Conservation (phyloP, 2,797 vertebrate genomes). For the Hydrolagus colliei region DNA sequence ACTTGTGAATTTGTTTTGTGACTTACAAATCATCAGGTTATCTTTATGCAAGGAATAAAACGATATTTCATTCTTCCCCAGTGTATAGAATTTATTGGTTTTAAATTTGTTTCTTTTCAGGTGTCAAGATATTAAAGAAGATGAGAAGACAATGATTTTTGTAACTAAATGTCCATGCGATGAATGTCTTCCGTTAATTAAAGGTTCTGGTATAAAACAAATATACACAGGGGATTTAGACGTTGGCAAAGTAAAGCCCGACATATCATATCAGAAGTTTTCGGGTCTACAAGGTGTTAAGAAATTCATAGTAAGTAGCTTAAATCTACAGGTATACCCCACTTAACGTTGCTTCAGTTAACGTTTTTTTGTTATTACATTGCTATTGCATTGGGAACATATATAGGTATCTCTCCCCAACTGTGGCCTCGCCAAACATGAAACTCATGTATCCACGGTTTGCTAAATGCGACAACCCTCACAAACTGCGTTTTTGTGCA, state of each 20-base stretch:
- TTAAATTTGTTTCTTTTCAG: conserved; percentile 50
- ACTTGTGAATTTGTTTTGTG: too few relatives aligned
- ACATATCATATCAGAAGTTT: conserved; percentile 88
- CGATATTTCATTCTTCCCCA: not conserved
- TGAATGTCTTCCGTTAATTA: conserved; percentile 86
- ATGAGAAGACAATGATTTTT: conserved; percentile 81
- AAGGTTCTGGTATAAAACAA: conserved; percentile 81
- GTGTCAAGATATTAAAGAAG: conserved; percentile 69
- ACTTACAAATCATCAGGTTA: too few relatives aligned
- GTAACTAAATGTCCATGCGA: conserved; percentile 93
- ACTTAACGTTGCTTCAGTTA: too few relatives aligned
- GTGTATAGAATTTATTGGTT: not conserved
- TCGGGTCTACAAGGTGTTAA: conserved; percentile 61
- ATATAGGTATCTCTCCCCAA: too few relatives aligned
- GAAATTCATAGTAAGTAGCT: conserved; percentile 76
- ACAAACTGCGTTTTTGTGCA: too few relatives aligned
- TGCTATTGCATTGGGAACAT: too few relatives aligned
- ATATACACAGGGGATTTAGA: conserved; percentile 85
- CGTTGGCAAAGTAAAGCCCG: conserved; percentile 79
- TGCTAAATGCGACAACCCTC: too few relatives aligned
- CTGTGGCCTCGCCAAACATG: too few relatives aligned
- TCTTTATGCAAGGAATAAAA: not conserved
- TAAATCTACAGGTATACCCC: not conserved
- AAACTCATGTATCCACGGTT: too few relatives aligned
- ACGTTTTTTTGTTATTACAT: too few relatives aligned